Base-by-base conservation (phyloP, 2,888 invertebrate genomes). In the Argyra leucocephala region DNA sequence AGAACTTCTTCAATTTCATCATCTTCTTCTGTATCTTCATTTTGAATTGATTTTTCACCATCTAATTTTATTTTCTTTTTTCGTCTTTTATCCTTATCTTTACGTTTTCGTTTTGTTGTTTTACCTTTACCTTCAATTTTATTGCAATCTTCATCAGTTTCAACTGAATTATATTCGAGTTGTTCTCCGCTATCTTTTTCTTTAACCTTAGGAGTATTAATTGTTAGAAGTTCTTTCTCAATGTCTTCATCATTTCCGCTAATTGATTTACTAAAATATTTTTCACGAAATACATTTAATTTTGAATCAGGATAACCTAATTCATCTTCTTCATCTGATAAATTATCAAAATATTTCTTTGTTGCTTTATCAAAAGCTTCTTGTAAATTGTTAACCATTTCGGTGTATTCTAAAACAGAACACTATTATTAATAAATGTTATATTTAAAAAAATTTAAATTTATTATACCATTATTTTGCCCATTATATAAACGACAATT, bases 401-500 rank as follows among this genome's bases (percentile, higher is more conserved):
- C 87, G 1, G 92, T 91, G 73, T 93, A 93, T 78, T 93, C 93
- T 93, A 62, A 81, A 77, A 69, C 70, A 66, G 23, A 48, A 57
- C n/a, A 31, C 21, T 61, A n/a, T 21, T 24, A 7, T 26, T 31
- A 21, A 23, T 22, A 22, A 23, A 23, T 22, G 22, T 1, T 22
- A 12, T 59, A 12, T n/a, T n/a, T 10, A 18, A n/a, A 12, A 15
- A 57, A 1, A 12, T 57, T 12, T 2, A 15, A 12, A 57, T 23
- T 59, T 22, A 9, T 59, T 81, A 81, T 78, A 94, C 95, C 95
- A 82, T 93, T 95, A 74, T 93, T 90, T 72, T 90, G 89, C 65
- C 96, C 96, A 82, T 96, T 96, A 77, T 95, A 96, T 64, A 92
- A 83, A 64, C 91, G 84, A 77, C 96, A 96, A 77, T 96, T 96